A percentile compares a stretch with the other conserved stretches of the same genome.
Conservation (phyloP, 2,113 vertebrate genomes). For the Limanda limanda region DNA sequence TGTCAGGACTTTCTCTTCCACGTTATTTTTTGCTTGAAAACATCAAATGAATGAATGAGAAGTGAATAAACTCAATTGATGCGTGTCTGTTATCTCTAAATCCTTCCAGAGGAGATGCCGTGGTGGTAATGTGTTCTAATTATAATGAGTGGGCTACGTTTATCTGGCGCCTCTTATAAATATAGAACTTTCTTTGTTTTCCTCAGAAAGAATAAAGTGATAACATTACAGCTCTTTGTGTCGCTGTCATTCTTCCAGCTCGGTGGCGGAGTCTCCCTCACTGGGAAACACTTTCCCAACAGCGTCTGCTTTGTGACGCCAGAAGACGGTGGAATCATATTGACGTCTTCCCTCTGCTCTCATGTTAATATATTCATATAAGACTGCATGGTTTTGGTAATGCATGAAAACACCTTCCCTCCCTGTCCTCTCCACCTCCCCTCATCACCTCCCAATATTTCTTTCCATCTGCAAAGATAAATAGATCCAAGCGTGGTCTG, state of each 20-base stretch:
- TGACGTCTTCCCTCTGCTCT: constrained; percentile 42
- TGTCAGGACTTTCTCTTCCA: too few relatives aligned
- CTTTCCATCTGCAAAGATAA: constrained; percentile 59
- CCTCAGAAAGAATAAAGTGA: constrained; percentile 43
- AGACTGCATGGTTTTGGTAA: constrained; percentile 29
- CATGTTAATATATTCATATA: constrained; percentile 51
- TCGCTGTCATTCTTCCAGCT: constrained; percentile 51
- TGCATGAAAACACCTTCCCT: constrained; percentile 32
- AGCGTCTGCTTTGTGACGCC: constrained; percentile 50
- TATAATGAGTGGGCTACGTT: constrained; percentile 13
- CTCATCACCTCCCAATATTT: constrained; percentile 29
- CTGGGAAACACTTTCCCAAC: constrained; percentile 23
- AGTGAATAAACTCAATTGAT: not conserved
- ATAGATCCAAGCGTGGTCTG: constrained; percentile 46
- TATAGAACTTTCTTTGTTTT: constrained; percentile 50
- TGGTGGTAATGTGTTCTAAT: constrained; percentile 45
- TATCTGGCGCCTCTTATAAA: constrained; percentile 31
- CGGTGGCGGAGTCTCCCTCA: constrained; percentile 39
- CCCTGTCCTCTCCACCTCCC: not conserved
- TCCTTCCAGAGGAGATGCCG: constrained; percentile 12
- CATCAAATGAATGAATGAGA: not conserved
- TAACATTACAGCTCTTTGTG: constrained; percentile 69
- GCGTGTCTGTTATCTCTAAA: not conserved
- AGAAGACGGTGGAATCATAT: constrained; percentile 39
- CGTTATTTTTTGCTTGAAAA: too few relatives aligned